These are phyloP conservation scores for Smutsia temminckii DNA, from an alignment of 2,797 vertebrate genomes.

Conservation along the genomic window DNA sequence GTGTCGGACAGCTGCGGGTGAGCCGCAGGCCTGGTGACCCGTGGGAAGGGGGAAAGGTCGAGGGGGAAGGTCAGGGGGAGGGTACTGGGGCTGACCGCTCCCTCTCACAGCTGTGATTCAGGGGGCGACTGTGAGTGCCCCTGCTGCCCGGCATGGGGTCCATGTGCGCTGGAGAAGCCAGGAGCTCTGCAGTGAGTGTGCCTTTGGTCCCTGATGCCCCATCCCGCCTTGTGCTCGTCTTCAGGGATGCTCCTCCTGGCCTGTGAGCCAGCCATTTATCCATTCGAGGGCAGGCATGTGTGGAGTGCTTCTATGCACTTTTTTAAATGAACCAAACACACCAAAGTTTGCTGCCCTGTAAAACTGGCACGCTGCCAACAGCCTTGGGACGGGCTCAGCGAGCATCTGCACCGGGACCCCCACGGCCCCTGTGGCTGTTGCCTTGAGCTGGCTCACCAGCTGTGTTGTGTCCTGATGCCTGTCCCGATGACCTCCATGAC, in stretches of 20 bases:
- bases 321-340: background rate
- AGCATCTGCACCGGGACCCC: accelerated
- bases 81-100: accelerated
- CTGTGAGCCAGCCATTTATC: background rate
- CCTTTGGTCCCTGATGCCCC: accelerated
- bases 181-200: constrained; percentile 92
- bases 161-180: constrained; percentile 93
- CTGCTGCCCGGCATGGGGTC: constrained; percentile 87
- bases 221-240: accelerated
- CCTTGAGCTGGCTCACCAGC: background rate
- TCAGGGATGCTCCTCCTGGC: background rate
- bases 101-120: constrained; percentile 89
- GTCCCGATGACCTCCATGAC: background rate
- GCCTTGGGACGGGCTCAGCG: background rate
- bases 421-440: background rate
- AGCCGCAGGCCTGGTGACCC: accelerated
- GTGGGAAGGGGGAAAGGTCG: background rate
- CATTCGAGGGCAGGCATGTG: background rate
- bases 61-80: background rate
- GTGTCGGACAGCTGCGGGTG: constrained; percentile 94
- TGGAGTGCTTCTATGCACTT: background rate
- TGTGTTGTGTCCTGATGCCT: background rate
- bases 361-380: background rate
- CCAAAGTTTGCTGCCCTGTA: background rate
- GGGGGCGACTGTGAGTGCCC: constrained; percentile 96